Base-by-base conservation (phyloP, 2,797 vertebrate species). In the Scleropages formosus region DNA sequence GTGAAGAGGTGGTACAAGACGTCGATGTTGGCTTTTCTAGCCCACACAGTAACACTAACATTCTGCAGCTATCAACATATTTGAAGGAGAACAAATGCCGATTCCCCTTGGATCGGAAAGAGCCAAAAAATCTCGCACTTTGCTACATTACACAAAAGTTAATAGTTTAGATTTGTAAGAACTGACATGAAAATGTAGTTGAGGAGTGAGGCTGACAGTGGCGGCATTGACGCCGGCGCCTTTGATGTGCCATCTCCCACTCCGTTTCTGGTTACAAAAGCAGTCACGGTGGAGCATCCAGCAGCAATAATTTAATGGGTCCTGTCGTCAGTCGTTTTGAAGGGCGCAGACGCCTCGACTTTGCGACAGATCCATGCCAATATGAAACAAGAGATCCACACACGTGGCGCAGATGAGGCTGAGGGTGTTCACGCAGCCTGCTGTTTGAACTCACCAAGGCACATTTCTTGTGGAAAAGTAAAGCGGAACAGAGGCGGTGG, bases 81-180 rank as follows among this genome's bases (percentile, higher is more conserved):
- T 51, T 70, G 56, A 46, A 31, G 22, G 66, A 69, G 47, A 70
- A 70, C 68, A 72, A 72, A 59, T 4, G 11, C 59, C 18, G 56
- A 61, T 46, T 7, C 68, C 70, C 58, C 26, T 56, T 46, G 56
- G 56, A 46, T 20, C 20, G 31, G 3, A 22, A 72, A 59, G 56
- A 72, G 27, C 70, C 44, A 69, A 65, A 75, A 69, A 69, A 18
- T 27, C 71, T 73, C 12, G 58, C 18, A n/a, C 59, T 71, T 70
- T 69, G 18, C 24, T 7, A 63, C 12, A 26, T 39, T 70, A 56
- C 44, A 70, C 61, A 63, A 71, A n/a, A 74, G 56, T 27, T 76
- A 76, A 71, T 76, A 51, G 68, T 56, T 22, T 71, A 70, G 24
- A 63, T 71, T 70, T 70, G 18, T 61, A 71, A 63, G 46, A 70